Evolutionary conservation across 2,888 invertebrate species (phyloP).

Genomic region (Bombyx huttoni): DNA sequence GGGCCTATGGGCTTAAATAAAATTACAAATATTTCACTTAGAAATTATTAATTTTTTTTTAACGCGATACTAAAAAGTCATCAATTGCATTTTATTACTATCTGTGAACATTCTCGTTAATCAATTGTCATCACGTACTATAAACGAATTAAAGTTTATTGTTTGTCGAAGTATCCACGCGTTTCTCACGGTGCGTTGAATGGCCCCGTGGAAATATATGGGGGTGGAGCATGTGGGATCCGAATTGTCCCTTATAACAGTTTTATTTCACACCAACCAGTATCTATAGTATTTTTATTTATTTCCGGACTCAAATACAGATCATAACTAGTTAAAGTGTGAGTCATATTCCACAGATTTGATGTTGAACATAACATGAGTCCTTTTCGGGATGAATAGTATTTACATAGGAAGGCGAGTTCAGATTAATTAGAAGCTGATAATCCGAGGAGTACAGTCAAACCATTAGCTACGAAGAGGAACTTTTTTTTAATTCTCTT

Average conservation of each 20-base stretch:
- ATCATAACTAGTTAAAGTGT: background rate
- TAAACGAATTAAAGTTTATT: background rate
- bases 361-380: background rate
- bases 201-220: constrained; percentile 42
- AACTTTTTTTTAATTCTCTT: too few species aligned
- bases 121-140: background rate
- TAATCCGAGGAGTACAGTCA: too few species aligned
- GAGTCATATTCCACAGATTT: background rate
- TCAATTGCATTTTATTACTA: background rate
- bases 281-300: background rate
- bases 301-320: background rate
- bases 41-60: background rate
- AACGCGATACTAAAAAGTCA: background rate
- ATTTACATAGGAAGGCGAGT: too few species aligned
- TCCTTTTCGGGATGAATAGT: background rate
- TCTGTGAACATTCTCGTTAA: background rate
- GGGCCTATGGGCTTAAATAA: too few species aligned
- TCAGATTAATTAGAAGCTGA: too few species aligned
- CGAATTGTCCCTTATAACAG: constrained; percentile 39
- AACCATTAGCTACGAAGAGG: too few species aligned
- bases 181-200: constrained; percentile 35
- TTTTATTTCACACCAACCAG: constrained; percentile 36
- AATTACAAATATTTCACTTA: too few species aligned
- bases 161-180: constrained; percentile 20
- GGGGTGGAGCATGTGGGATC: constrained; percentile 45